Percentiles rank a stretch among this genome's conserved stretches.
Evolutionary conservation across 2,113 vertebrate species (phyloP).

Genomic region (Toxotes chatareus): DNA sequence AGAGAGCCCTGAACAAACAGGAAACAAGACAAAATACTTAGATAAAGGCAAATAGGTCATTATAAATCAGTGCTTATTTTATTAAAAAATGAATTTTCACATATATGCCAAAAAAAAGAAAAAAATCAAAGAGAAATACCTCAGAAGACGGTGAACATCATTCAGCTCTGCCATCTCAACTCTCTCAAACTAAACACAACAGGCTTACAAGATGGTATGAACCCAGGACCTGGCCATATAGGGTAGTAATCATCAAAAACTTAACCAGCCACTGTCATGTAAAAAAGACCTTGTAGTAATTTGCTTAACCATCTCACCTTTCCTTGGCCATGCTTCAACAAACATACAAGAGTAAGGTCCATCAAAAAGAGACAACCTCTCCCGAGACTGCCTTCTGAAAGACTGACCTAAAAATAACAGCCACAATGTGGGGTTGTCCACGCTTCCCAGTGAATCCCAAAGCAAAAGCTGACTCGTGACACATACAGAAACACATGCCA

Average conservation of each 20-base stretch:
- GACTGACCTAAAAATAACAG: conserved; percentile 83
- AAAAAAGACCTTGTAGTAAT: conserved; percentile 20
- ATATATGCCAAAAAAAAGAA: background rate
- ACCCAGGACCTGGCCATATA: conserved; percentile 57
- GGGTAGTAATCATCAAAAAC: conserved; percentile 54
- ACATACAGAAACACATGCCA: conserved; percentile 49
- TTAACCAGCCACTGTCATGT: conserved; percentile 18
- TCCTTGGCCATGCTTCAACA: conserved; percentile 55
- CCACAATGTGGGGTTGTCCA: conserved; percentile 67
- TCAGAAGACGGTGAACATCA: conserved; percentile 65
- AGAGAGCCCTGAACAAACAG: conserved; percentile 87
- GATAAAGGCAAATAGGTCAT: background rate
- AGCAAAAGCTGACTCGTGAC: conserved; percentile 67
- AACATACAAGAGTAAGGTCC: conserved; percentile 39
- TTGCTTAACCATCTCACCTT: conserved; percentile 48
- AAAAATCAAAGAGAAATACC: conserved; percentile 61
- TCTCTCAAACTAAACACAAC: conserved; percentile 55
- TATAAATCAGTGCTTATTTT: background rate
- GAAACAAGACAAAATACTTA: conserved; percentile 26
- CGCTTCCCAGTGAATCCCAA: conserved; percentile 63
- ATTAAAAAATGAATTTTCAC: background rate
- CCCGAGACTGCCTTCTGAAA: conserved; percentile 62
- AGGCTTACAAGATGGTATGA: conserved; percentile 53
- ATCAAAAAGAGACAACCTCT: conserved; percentile 63
- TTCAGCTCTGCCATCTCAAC: conserved; percentile 76